These are phyloP conservation scores for Micoletzkya japonica DNA, from an alignment of 2,888 invertebrate species.

Conservation along the genomic window DNA sequence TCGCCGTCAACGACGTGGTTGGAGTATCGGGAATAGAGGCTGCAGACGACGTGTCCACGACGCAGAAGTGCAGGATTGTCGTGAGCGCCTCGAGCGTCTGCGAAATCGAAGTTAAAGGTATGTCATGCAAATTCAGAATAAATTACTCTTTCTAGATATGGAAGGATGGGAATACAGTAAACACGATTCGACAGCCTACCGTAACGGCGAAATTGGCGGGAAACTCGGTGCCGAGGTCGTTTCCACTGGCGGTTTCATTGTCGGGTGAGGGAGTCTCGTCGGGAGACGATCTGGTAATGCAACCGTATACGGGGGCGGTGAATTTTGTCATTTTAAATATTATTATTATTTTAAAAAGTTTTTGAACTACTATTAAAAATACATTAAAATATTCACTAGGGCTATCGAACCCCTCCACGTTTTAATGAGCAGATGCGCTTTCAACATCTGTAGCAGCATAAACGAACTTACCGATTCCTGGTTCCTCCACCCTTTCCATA, in stretches of 20 bases:
- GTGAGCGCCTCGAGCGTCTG: constrained; percentile 57
- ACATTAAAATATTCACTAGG: too few relatives aligned
- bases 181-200: constrained; percentile 27
- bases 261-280: constrained; percentile 25
- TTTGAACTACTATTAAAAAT: too few relatives aligned
- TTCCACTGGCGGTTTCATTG: constrained; percentile 16
- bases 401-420: too few relatives aligned
- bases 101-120: constrained; percentile 12
- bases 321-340: too few relatives aligned
- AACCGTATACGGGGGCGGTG: too few relatives aligned
- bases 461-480: too few relatives aligned
- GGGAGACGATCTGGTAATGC: too few relatives aligned
- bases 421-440: too few relatives aligned
- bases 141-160: not conserved
- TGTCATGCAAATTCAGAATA: not conserved
- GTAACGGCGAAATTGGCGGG: constrained; percentile 56
- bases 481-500: constrained; percentile 4
- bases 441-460: too few relatives aligned
- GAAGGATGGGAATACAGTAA: not conserved
- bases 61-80: constrained; percentile 61
- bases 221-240: constrained; percentile 33
- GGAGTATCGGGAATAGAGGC: not conserved
- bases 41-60: constrained; percentile 42
- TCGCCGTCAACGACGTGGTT: not conserved
- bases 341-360: too few relatives aligned